A percentile compares a stretch with the other conserved stretches of the same genome.
Evolutionary conservation across 2,797 vertebrate genomes (phyloP).

Genomic region (Helostoma temminkii): DNA sequence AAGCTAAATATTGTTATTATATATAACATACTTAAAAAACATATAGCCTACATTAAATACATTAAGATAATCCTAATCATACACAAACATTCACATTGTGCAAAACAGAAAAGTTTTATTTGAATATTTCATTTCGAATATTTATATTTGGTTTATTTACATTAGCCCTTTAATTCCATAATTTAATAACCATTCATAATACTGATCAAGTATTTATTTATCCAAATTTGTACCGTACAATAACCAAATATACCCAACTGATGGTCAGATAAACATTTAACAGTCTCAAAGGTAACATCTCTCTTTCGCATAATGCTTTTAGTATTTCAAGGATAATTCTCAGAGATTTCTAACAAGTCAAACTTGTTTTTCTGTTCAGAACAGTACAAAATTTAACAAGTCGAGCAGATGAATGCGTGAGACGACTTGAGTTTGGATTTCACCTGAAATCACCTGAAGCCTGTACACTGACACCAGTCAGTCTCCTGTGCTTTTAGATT

Average conservation of each 20-base stretch:
- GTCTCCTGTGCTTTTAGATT: not conserved
- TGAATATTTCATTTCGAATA: conserved; percentile 60
- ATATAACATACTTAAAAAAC: too few relatives aligned
- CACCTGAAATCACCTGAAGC: too few relatives aligned
- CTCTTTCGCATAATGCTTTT: conserved; percentile 6
- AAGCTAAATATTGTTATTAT: too few relatives aligned
- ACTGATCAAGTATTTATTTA: conserved; percentile 2
- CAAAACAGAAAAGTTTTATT: conserved; percentile 70
- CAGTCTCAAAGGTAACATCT: conserved; percentile 19
- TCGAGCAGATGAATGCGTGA: not conserved
- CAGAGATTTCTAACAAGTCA: not conserved
- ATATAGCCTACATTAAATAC: too few relatives aligned
- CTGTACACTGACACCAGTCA: not conserved
- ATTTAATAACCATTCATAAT: conserved; percentile 26
- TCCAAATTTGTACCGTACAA: conserved; percentile 20
- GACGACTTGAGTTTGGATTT: conserved; percentile 5
- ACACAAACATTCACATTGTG: not conserved
- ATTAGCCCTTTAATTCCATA: conserved; percentile 32
- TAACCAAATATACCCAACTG: not conserved
- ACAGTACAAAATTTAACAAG: conserved; percentile 7
- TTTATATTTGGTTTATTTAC: conserved; percentile 48
- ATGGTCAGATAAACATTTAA: conserved; percentile 1
- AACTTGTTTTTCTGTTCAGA: conserved; percentile 3
- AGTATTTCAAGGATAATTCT: conserved; percentile 17
- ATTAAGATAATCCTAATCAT: not conserved